These are phyloP conservation scores for Theonella swinhoei DNA, from an alignment of 37 sponge, comb jelly and placozoan species.

Conservation along the genomic window DNA sequence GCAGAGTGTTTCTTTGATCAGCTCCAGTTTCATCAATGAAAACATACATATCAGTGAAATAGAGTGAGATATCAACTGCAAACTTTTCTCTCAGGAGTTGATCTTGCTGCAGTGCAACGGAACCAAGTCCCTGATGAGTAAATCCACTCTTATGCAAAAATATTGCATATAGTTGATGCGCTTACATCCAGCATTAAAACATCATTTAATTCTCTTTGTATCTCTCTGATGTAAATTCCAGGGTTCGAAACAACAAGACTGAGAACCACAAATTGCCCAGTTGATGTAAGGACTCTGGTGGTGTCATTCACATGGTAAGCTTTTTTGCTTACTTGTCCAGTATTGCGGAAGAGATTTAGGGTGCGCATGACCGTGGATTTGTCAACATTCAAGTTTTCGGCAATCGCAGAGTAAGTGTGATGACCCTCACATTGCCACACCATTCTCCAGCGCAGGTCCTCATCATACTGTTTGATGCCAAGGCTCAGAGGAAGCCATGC, in stretches of 20 bases:
- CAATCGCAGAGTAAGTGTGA: too few relatives aligned
- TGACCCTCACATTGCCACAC: too few relatives aligned
- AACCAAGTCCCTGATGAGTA: not conserved
- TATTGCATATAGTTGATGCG: slow-evolving; percentile 8
- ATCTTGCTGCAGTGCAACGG: slow-evolving; percentile 24
- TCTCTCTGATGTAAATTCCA: slow-evolving; percentile 23
- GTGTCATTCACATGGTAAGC: slow-evolving; percentile 21
- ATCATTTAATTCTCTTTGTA: not conserved
- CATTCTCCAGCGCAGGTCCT: too few relatives aligned
- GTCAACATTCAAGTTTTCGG: too few relatives aligned
- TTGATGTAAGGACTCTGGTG: slow-evolving; percentile 23
- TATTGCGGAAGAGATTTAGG: slow-evolving; percentile 7
- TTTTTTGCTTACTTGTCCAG: slow-evolving; percentile 21
- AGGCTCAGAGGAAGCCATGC: too few relatives aligned
- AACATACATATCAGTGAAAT: slow-evolving; percentile 32
- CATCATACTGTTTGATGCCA: too few relatives aligned
- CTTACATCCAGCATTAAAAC: slow-evolving; percentile 2
- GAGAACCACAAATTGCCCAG: slow-evolving; percentile 12
- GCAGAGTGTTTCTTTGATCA: too few relatives aligned
- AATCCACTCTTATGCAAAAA: slow-evolving; percentile 26
- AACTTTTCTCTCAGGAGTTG: slow-evolving; percentile 18
- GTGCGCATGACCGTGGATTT: slow-evolving; percentile 41
- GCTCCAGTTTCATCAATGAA: slow-evolving; percentile 52
- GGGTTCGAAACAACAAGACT: slow-evolving; percentile 21
- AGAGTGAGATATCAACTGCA: slow-evolving; percentile 21